Evolutionary conservation across 1,140 invertebrate species (phyloP), one percentile per base, ranked within the genome.

Genomic region (Lepidurus couesii): DNA sequence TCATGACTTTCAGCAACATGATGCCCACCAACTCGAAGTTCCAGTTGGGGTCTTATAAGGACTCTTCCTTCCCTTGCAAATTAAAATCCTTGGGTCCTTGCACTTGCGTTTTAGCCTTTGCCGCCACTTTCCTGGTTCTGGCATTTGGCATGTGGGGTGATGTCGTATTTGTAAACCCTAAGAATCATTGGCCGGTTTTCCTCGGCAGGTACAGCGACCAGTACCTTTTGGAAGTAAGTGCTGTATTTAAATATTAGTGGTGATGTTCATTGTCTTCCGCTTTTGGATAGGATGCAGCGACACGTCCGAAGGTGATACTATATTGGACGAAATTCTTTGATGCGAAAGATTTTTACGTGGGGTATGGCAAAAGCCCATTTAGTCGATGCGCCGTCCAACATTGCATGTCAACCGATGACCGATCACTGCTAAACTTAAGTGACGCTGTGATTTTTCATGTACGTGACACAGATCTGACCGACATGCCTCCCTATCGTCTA

Each of bases 371-470:
- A 34, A 47, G 9, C 21, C 76, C 76, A 0, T 77, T 77, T 16
- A 65, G 34, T 13, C 42, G 65, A 13, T 77, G 76, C 7, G 3
- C 44, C 45, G n/a, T 47, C 4, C 65, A 26, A 53, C 16, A 10
- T 65, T 77, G 76, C 42, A 53, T 45, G 26, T 16, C 44, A 47
- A 77, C 76, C 45, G 53, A 45, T 24, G 65, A 77, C 11, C 45
- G 42, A 2, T 53, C 10, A 11, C 43, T 76, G 7, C 16, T 42
- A 82, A 83, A 4, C 83, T 83, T 5, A 82, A 84, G 45, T 86
- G 84, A 86, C 77, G 86, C 83, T 7, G 83, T 86, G 47, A 83
- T 84, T 0, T 87, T 87, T 77, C 86, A 87, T 84, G 53, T 80
- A 47, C n/a, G 75, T 21, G 9, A 73, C 42, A 45, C 43, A n/a